These are phyloP conservation scores for Rhogogaster chlorosoma DNA, from an alignment of 2,888 invertebrate genomes.

Conservation along the genomic window DNA sequence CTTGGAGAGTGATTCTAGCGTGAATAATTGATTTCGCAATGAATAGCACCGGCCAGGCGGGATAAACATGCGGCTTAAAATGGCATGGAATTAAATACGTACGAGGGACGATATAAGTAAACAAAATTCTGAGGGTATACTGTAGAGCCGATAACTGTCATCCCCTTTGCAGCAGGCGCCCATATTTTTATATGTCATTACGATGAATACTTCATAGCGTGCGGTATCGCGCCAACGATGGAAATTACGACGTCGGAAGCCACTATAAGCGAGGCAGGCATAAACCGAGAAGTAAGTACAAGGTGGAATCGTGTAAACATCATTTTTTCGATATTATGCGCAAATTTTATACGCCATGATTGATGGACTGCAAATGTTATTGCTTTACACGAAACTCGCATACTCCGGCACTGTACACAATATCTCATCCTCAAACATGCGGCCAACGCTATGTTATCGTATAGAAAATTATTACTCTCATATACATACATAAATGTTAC, in stretches of 20 bases:
- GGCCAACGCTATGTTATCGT: background rate
- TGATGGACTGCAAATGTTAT: constrained; percentile 36
- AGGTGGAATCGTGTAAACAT: constrained; percentile 18
- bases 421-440: background rate
- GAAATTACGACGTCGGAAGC: background rate
- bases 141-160: background rate
- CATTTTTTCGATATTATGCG: constrained; percentile 14
- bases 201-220: constrained; percentile 38
- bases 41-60: background rate
- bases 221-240: background rate
- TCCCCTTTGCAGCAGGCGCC: background rate
- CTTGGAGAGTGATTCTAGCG: background rate
- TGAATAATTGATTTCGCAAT: background rate
- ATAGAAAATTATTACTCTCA: background rate
- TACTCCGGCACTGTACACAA: background rate
- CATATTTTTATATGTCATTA: constrained; percentile 29
- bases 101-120: background rate
- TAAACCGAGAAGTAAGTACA: background rate
- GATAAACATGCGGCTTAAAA: background rate
- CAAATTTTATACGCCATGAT: constrained; percentile 29
- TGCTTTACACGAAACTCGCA: background rate
- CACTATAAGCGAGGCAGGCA: background rate
- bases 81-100: background rate
- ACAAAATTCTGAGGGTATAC: background rate
- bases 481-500: background rate